Base-by-base conservation (phyloP, 2,113 vertebrate species). In the Platichthys stellatus region DNA sequence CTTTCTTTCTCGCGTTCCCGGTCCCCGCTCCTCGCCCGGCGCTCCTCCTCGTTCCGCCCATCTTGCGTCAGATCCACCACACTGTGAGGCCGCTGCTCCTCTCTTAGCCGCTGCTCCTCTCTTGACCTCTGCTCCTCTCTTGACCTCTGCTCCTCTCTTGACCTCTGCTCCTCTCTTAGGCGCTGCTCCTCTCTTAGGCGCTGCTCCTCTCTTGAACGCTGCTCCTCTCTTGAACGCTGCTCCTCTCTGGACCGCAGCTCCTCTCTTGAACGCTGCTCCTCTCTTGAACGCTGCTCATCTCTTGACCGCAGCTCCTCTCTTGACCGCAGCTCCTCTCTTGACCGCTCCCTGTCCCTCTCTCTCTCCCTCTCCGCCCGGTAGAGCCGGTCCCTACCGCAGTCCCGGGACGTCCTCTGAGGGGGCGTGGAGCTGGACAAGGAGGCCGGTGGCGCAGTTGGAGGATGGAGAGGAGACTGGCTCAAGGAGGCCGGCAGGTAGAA, bases 401-500 rank as follows among this genome's bases (percentile, higher is more conserved):
- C 98, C 76, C 95, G 95, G 0, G 95, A 90, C 45, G 83, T 93
- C 86, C 94, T 96, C 89, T 95, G 95, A 0, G 93, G 87, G 0
- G 96, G 92, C 0, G 93, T 89, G 78, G 95, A 96, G 80, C 88
- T 89, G 70, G 95, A 88, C 0, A 93, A 80, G 0, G 93, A 90
- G 63, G 94, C 85, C 0, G 94, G 91, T 2, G 95, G 90, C 10
- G 94, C 87, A 9, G 94, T 77, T 1, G 96, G 97, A 0, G 95
- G 87, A 69, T 96, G 97, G 78, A 96, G 92, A 75, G 94, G 13
- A 0, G 95, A 89, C 28, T 95, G 94, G 13, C 92, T 91, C 0
- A 95, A 77, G 0, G 96, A 94, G 83, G 95, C 60, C 0, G 96
- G 92, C 75, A 98, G 93, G 92, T 96, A 99, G 94, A 97, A 98